Evolutionary conservation across 2,797 vertebrate genomes (phyloP), one percentile per base, ranked within the genome.

Genomic region (Hozukius guyotensis): DNA sequence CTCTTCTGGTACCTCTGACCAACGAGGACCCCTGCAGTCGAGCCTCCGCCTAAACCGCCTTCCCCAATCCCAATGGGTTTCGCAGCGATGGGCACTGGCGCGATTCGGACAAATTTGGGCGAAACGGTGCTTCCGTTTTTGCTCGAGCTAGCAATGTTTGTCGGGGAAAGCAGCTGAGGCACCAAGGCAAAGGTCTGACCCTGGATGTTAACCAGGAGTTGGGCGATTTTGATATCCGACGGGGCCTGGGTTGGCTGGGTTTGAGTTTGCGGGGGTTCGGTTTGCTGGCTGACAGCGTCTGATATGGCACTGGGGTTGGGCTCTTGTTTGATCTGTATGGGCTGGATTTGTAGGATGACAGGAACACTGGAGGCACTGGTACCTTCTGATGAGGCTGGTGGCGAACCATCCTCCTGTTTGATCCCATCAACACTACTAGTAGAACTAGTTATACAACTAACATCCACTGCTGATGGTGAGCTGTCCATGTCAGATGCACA

Each of bases 141-240:
- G 81, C 76, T 66, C 2, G 82, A n/a, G 55, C 55, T 57, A 2
- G 71, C 3, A 22, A 89, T 22, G 36, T 89, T 93, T n/a, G 91
- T 80, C 2, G 97, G 96, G 49, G 97, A 97, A 77, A 98, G 95
- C 81, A 98, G 93, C 87, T 99, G 98, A 82, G 98, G 98, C 92
- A 99, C 98, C 77, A 99, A 96, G 20, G 98, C 97, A 71, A 99
- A 99, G 3, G 98, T 99, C 92, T 99, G 98, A 32, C 98, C 98
- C 96, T 99, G 98, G 91, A 99, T 99, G 93, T 97, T 99, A 89
- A 99, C 97, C 34, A 99, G 94, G 80, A 99, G 97, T 94, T 99
- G 98, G 46, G 98, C 94, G 42, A 99, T 97, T 96, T 97, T 99
- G 91, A 99, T 96, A 66, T 97, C 97, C 9, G 97, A 96, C 20